Base-by-base conservation (phyloP, 2,797 vertebrate genomes). In the Labeo calbasu region DNA sequence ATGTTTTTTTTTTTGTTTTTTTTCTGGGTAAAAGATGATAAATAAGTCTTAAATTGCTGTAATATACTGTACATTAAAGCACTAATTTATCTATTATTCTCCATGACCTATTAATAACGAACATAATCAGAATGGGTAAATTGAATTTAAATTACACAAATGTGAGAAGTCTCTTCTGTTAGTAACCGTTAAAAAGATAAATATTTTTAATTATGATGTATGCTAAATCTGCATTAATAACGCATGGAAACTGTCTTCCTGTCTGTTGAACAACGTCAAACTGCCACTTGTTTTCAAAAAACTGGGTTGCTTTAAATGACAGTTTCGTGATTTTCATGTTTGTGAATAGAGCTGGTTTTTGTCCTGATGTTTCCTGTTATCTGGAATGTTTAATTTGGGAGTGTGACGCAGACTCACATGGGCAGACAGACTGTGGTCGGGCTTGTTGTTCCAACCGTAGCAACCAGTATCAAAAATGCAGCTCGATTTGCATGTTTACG, bases 41-140 rank as follows among this genome's bases (percentile, higher is more conserved):
- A 72, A 73, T 23, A 19, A 59, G 32, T 69, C 61, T 70, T 79
- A 11, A 14, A 43, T 71, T 28, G 23, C 59, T 66, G 61, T 66
- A 66, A 79, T 50, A 32, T 79, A 79, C 14, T 79, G 25, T 79
- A 79, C 63, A 68, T 68, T 66, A 68, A 79, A 79, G 77, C 46
- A 40, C 77, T 68, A 46, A 36, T 63, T 13, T 14, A 63, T 68
- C 46, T 79, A 40, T 68, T n/a, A 76, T 76, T 57, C 15, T 23
- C 25, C 12, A 0, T 14, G 13, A 63, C 23, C 59, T 25, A 7
- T 51, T 68, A 23, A 53, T 36, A 79, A 19, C 63, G 40, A 78
- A 63, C 2, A 13, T 43, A 40, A 48, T 66, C 12, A 79, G 15
- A 50, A 65, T 32, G 59, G 43, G 13, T 13, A 0, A 5, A 8